A percentile compares a stretch with the other conserved stretches of the same genome.
These are phyloP conservation scores for Paraplagusia blochii DNA, from an alignment of 2,113 vertebrate genomes.

Conservation along the genomic window DNA sequence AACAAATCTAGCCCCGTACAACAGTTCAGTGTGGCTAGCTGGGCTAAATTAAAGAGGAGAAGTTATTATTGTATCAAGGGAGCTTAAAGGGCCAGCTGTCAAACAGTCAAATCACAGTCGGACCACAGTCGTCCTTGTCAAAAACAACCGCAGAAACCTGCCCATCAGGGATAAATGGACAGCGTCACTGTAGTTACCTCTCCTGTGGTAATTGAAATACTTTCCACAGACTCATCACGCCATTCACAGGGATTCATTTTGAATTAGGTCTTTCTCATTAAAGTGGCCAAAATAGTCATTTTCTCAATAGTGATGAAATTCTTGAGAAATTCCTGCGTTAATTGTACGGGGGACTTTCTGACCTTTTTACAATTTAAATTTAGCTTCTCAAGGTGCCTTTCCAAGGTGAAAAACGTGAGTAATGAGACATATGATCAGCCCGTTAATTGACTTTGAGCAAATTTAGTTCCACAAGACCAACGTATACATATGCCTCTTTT, in stretches of 20 bases:
- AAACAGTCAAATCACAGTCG: constrained; percentile 14
- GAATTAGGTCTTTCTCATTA: constrained; percentile 41
- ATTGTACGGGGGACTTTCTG: constrained; percentile 77
- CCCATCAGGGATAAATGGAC: constrained; percentile 15
- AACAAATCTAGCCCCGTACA: constrained; percentile 65
- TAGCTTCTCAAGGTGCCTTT: constrained; percentile 81
- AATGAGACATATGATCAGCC: constrained; percentile 78
- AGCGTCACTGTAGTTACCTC: constrained; percentile 48
- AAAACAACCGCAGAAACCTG: constrained; percentile 22
- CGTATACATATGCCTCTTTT: constrained; percentile 71
- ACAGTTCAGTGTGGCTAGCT: constrained; percentile 38
- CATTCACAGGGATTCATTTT: constrained; percentile 53
- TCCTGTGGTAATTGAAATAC: constrained; percentile 61
- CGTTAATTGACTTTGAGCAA: constrained; percentile 79
- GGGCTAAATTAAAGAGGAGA: constrained; percentile 63
- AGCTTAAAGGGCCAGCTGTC: constrained; percentile 48
- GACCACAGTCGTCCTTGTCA: constrained; percentile 6
- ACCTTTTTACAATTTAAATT: constrained; percentile 80
- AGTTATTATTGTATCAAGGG: constrained; percentile 63
- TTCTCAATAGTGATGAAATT: constrained; percentile 61
- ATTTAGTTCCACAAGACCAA: constrained; percentile 72
- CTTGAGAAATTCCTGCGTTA: constrained; percentile 70
- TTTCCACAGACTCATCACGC: constrained; percentile 44
- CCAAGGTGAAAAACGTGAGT: constrained; percentile 77
- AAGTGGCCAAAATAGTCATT: constrained; percentile 66